Evolutionary conservation across 1,140 invertebrate genomes (phyloP).

Genomic region (Centruroides vittatus): DNA sequence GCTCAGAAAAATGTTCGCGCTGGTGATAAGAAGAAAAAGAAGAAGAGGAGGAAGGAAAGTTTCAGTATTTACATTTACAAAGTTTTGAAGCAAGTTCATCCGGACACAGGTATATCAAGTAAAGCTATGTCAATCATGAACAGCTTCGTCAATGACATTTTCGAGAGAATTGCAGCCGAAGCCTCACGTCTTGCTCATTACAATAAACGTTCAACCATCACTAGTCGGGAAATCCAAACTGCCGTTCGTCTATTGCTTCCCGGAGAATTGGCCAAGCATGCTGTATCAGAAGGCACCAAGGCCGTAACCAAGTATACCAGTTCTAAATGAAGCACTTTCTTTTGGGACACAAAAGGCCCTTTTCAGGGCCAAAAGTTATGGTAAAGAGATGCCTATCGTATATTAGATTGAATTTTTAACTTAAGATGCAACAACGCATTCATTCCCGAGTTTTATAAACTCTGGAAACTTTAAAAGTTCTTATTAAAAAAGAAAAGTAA

Average conservation of each 20-base stretch:
- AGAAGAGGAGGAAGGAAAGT: constrained; percentile 39
- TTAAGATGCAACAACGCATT: too few relatives aligned
- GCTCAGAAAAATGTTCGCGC: constrained; percentile 23
- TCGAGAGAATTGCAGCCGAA: constrained; percentile 19
- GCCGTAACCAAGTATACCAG: constrained; percentile 42
- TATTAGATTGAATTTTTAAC: too few relatives aligned
- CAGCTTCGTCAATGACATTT: constrained; percentile 10
- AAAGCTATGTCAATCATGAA: constrained; percentile 17
- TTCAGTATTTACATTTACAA: constrained; percentile 60
- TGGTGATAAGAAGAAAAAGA: constrained; percentile 22
- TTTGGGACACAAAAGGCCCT: too few relatives aligned
- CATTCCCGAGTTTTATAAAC: too few relatives aligned
- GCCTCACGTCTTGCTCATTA: constrained; percentile 30
- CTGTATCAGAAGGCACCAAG: constrained; percentile 26
- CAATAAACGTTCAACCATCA: constrained; percentile 41
- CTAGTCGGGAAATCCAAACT: constrained; percentile 38
- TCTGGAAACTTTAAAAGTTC: too few relatives aligned
- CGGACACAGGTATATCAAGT: constrained; percentile 46
- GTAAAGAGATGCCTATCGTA: too few relatives aligned
- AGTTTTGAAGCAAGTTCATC: constrained; percentile 53
- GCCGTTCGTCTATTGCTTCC: constrained; percentile 32
- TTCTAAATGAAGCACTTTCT: constrained; percentile 29
- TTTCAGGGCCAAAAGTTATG: too few relatives aligned
- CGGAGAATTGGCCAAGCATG: constrained; percentile 44
- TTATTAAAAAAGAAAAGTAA: too few relatives aligned